Base-by-base conservation (phyloP, 2,888 invertebrate genomes). In the Epirrita christyi region DNA sequence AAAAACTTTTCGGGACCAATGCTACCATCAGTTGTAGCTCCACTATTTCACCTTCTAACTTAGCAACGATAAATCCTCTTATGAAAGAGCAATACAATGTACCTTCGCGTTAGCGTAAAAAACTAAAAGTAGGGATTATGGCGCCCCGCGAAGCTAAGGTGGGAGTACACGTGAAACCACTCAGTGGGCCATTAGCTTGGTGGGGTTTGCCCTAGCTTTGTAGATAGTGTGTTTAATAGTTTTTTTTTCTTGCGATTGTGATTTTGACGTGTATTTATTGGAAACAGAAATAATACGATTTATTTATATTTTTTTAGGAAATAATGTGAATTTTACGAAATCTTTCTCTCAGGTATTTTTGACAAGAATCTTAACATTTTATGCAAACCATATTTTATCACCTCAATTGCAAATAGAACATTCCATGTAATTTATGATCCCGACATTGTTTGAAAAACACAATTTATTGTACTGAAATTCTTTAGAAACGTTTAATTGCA, bases 161-260 rank as follows among this genome's bases (percentile, higher is more conserved):
- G 83, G 51, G 78, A 53, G 70, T 80, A 88, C 88, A 88, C 77
- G 87, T 75, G 82, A 88, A 88, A 83, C 86, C 88, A 88, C 88
- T 88, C 88, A 84, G 78, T 69, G 73, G 71, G 69, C 78, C 81
- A 83, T 83, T 82, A 84, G 80, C 73, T 70, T 68, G 71, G 51
- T 46, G 50, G 61, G 56, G 67, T 68, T 63, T 36, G 62, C 61
- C 60, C 48, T 44, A 50, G 45, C 61, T 32, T 60, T 41, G 28
- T 41, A 28, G 53, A 45, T 41, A 11, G 46, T 51, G 21, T 21
- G 21, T 21, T 45, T 61, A 55, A 63, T 53, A 61, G 59, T 50
- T 63, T 61, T 36, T 53, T 53, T 53, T 52, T 49, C 40, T 40
- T 48, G 43, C n/a, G 45, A 36, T 29, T 52, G 42, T n/a, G n/a